These are phyloP conservation scores for human (Homo sapiens) DNA, from an alignment of 2,113 vertebrate species.

Conservation along the genomic window GRCh38 chr2:191794501-191795000, in stretches of 20 bases:
- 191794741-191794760: neutral
- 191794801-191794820: neutral
- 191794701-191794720: neutral
- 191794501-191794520: too few species aligned
- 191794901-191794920: neutral
- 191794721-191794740: neutral
- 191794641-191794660: neutral
- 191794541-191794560: neutral
- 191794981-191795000: too few species aligned
- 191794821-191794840: neutral
- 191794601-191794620: neutral
- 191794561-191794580: neutral
- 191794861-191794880: conserved; percentile 1
- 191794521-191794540: neutral
- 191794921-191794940: neutral
- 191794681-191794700: neutral
- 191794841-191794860: neutral
- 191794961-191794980: too few species aligned
- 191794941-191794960: neutral
- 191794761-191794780: neutral
- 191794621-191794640: neutral
- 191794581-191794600: neutral
- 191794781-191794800: neutral
- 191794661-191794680: neutral
- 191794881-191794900: neutral